Base-by-base conservation (phyloP, 2,888 invertebrate species). In the Orthosia incerta region DNA sequence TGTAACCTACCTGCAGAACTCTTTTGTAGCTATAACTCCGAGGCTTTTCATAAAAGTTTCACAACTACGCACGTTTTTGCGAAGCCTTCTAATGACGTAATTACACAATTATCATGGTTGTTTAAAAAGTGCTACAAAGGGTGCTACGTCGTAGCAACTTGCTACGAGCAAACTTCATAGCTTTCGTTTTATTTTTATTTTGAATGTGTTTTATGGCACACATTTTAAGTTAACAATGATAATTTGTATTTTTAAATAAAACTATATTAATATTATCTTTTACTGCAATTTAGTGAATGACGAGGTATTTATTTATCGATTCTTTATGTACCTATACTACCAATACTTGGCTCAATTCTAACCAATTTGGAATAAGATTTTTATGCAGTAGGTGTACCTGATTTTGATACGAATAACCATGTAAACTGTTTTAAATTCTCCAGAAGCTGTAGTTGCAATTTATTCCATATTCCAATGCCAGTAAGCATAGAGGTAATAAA, bases 111-210 rank as follows among this genome's bases (percentile, higher is more conserved):
- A 71, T 57, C 70, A 62, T 50, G 73, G 45, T 69, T 70, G 39
- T 80, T 84, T 64, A 68, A 81, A 76, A 84, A 84, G 61, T 68
- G 80, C 55, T 80, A 80, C 64, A 57, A 50, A 70, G 72, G 45
- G 68, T 63, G 81, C 84, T 81, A 80, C 84, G 84, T 31, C 84
- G 81, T 81, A 80, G 84, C 76, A 59, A 60, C 20, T 60, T 60
- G 20, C 84, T 74, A 68, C 81, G 75, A 57, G n/a, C 26, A 39
- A 39, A 39, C 0, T 65, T 70, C 57, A 13, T 3, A 15, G 20
- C 20, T 79, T 26, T 50, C 56, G 16, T 12, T 56, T 56, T 60
- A 51, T 53, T 81, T 71, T 68, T 61, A 59, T 60, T 62, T 46
- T 4, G 0, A 39, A 46, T 4, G 4, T 62, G 20, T 39, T 67